Percentiles rank a stretch among this genome's conserved stretches.
Conservation (phyloP, 1,140 invertebrate genomes). For the Heliconius hermathena region DNA sequence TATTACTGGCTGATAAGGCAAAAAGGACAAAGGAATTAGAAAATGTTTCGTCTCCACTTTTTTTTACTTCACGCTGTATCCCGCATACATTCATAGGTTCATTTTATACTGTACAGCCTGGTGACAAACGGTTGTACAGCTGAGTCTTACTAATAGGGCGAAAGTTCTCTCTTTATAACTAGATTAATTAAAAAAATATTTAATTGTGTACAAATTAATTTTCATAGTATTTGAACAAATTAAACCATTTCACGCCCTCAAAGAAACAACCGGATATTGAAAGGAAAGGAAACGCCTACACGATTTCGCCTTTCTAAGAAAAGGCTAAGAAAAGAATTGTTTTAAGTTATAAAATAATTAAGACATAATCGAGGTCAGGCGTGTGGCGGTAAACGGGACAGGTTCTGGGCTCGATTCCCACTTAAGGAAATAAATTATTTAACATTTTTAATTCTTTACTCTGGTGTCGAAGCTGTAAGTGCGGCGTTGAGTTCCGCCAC, state of each 20-base stretch:
- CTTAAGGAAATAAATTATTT: background rate
- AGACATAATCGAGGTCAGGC: background rate
- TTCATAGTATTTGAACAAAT: background rate
- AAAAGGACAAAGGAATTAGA: too few species aligned
- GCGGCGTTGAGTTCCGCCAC: background rate
- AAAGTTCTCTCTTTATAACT: background rate
- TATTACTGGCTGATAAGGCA: too few species aligned
- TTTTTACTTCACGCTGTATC: too few species aligned
- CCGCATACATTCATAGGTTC: too few species aligned
- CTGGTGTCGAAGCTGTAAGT: background rate
- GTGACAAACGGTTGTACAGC: too few species aligned
- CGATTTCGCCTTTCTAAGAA: background rate
- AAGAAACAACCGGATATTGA: background rate
- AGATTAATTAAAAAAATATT: background rate
- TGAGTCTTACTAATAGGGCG: background rate
- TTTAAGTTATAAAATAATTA: background rate
- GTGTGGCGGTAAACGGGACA: too few species aligned
- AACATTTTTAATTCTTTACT: background rate
- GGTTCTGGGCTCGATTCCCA: background rate
- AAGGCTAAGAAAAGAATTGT: background rate
- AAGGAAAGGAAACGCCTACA: background rate
- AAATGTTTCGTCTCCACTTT: too few species aligned
- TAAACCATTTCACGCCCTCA: background rate
- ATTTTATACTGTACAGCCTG: too few species aligned
- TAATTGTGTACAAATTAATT: background rate